Evolutionary conservation across 2,797 vertebrate species (phyloP).

Genomic region (Sarcophilus harrisii): DNA sequence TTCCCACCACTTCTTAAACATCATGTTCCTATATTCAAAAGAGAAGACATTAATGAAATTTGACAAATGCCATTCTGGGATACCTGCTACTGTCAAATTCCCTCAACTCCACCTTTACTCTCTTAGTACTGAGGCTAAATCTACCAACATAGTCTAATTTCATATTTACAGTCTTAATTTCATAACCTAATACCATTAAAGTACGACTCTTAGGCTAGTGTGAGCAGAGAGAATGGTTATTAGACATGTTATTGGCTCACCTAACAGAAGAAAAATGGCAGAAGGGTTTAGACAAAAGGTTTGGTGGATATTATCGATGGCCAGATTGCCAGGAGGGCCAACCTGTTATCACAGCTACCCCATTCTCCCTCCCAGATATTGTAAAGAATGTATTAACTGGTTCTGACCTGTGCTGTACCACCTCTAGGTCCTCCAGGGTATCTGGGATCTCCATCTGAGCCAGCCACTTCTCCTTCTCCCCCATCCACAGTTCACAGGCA

Average conservation of each 20-base stretch:
- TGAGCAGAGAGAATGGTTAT: slow-evolving; percentile 1
- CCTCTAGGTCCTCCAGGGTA: slow-evolving; percentile 95
- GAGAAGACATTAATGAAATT: neutral
- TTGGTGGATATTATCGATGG: neutral
- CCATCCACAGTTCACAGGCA: slow-evolving; percentile 97
- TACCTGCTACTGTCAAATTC: neutral
- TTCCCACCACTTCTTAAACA: neutral
- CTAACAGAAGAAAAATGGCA: neutral
- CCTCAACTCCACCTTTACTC: neutral
- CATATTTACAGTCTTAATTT: neutral
- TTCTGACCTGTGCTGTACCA: slow-evolving; percentile 94
- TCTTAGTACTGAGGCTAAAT: neutral
- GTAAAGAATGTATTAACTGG: neutral
- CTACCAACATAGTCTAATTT: neutral
- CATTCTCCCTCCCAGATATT: neutral
- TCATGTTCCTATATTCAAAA: neutral
- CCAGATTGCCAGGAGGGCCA: neutral
- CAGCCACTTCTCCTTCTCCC: slow-evolving; percentile 97
- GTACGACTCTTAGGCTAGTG: neutral
- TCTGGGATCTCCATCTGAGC: slow-evolving; percentile 92
- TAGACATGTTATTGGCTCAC: neutral
- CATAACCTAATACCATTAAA: neutral
- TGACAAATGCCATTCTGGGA: neutral
- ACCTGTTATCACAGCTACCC: neutral
- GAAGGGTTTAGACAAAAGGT: neutral